Base-by-base conservation (phyloP, 2,113 vertebrate genomes). In the human region DNA sequence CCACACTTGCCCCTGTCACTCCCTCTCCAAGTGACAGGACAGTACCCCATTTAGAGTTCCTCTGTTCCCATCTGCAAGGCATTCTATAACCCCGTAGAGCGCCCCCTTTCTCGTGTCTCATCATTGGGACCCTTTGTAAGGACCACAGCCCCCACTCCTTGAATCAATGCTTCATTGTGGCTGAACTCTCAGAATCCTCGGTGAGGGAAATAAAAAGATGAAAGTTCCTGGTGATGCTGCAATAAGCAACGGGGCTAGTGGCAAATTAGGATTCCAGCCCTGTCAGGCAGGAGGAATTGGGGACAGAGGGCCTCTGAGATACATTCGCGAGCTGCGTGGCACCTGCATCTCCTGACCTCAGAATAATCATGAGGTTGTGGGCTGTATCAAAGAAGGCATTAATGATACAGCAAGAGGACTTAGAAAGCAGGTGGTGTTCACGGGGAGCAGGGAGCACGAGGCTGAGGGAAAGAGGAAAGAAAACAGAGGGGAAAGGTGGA, bases 381-480 rank as follows among this genome's bases (percentile, higher is more conserved):
- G 98, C 98, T 97, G 98, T 98, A 99, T 99, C 99, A 99, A 99
- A 99, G 99, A 95, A 98, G 97, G 98, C 98, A 98, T 99, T 99
- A 99, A 99, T 93, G 98, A 98, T 97, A 97, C 93, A 98, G 98
- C 97, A 92, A 52, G 97, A 98, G 97, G 97, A 92, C 96, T 94
- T 50, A 87, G 95, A 81, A 85, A 90, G 64, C 59, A 94, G 97
- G 89, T 80, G 20, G 90, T 59, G 68, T 18, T 89, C 94, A 85
- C 78, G 78, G 82, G 40, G 38, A 16, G 6, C 40, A 27, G 52
- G 70, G 79, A 82, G 64, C 2, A 0, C 3, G n/a, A 12, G 92
- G 72, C 97, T 57, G 35, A 80, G 96, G 94, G 88, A 76, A 80
- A 92, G 97, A 61, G 12, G 82, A 27, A 92, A 80, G 72, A 89